Evolutionary conservation across 2,797 vertebrate species (phyloP), one percentile per base, ranked within the genome.

Genomic region (Fistularia commersonii): DNA sequence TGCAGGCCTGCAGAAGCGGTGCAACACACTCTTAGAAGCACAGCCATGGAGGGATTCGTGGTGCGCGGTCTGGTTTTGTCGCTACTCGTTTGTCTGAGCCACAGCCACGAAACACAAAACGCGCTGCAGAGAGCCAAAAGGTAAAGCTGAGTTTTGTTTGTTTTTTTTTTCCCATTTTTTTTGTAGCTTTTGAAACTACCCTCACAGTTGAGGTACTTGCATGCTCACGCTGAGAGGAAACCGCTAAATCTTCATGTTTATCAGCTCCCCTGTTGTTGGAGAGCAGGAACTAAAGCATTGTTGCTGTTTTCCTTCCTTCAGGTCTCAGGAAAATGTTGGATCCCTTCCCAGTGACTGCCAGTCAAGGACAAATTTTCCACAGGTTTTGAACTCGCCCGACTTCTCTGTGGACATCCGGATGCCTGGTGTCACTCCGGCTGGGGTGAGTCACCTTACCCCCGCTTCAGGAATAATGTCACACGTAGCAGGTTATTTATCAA

Each of bases 351-450:
- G 72, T 48, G 90, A 93, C 64, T 98, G 95, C 76, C 82, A 77
- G 62, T 89, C 92, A 69, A 88, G 83, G 73, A 74, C 75, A 6
- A 79, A 77, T 51, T 88, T 80, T 45, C 83, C 88, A 0, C 76
- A 90, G 34, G 69, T 87, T 66, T 78, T 89, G 39, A 91, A 92
- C 75, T 67, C 90, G 4, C 84, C 91, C 54, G 95, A 96, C 82
- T 93, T 95, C 79, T 89, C 91, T 0, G 39, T 98, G 81, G 93
- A 96, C 40, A 79, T 99, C 41, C 91, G 89, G 39, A 96, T 98
- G 94, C 95, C 95, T 12, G 93, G 92, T 0, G 91, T 99, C 33
- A 85, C 84, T 0, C 96, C 97, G 9, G 67, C 88, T 59, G 76
- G 57, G 89, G 97, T 98, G 70, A 92, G 92, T 72, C 14, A 8